Evolutionary conservation across 2,113 vertebrate species (phyloP).

Genomic region (Phocoena sinus): DNA sequence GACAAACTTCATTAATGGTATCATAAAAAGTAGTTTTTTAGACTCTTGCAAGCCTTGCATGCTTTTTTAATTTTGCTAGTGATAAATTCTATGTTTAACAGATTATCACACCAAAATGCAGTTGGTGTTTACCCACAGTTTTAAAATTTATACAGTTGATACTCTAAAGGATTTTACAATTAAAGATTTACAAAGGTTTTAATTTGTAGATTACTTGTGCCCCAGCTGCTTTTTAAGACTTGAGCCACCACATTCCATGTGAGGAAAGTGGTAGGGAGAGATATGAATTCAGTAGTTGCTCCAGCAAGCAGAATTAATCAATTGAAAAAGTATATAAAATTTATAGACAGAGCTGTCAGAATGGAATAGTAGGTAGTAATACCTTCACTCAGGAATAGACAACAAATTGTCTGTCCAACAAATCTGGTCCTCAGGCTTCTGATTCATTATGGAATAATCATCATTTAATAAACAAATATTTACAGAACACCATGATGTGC

Average conservation of each 20-base stretch:
- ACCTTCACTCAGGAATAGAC: not conserved
- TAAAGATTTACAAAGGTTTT: not conserved
- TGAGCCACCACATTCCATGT: not conserved
- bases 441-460: not conserved
- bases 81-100: not conserved
- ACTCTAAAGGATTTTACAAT: not conserved
- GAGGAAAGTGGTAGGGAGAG: not conserved
- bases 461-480: conserved; percentile 1
- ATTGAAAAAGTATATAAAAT: not conserved
- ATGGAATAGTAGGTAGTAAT: not conserved
- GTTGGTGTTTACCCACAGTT: not conserved
- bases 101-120: not conserved
- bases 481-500: not conserved
- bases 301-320: not conserved
- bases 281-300: not conserved
- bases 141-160: not conserved
- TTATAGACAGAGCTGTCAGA: not conserved
- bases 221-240: not conserved
- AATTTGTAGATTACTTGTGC: not conserved
- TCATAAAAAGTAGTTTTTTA: not conserved
- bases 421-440: not conserved
- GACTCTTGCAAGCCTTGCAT: not conserved
- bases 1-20: not conserved
- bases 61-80: not conserved
- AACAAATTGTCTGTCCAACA: not conserved